Percentiles rank a stretch among this genome's conserved stretches.
Evolutionary conservation across 1,140 invertebrate species (phyloP).

Genomic region (Chionoecetes opilio): DNA sequence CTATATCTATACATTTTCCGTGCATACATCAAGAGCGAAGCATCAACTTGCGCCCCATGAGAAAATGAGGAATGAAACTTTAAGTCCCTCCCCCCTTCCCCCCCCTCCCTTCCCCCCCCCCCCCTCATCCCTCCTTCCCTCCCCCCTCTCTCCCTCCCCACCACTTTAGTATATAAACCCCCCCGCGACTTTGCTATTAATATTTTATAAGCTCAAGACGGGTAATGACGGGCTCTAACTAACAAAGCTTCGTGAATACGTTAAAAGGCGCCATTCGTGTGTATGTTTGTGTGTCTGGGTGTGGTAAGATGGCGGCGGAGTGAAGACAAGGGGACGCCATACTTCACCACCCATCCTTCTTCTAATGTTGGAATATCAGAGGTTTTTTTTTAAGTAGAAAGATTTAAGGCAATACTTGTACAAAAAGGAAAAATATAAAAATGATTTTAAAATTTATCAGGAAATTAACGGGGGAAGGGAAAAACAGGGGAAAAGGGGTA

Average conservation of each 20-base stretch:
- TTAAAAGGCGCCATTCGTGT: neutral
- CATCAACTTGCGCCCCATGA: neutral
- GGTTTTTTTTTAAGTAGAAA: neutral
- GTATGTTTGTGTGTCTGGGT: conserved; percentile 42
- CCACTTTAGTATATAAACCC: neutral
- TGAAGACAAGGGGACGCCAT: neutral
- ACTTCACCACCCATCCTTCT: neutral
- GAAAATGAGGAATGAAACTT: neutral
- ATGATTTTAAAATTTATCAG: too few species aligned
- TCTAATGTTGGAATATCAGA: neutral
- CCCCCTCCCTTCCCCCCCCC: neutral
- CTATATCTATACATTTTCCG: conserved; percentile 7
- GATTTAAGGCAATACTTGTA: neutral
- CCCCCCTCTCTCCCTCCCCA: neutral
- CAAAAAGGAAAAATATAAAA: too few species aligned
- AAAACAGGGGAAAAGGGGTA: neutral
- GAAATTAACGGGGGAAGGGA: neutral
- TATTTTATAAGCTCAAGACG: conserved; percentile 21
- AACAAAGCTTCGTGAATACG: neutral
- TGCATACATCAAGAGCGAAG: neutral
- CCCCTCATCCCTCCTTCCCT: neutral
- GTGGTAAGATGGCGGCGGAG: neutral
- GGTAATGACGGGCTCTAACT: neutral
- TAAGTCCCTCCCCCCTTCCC: neutral
- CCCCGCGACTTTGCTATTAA: neutral